Evolutionary conservation across 2,113 vertebrate genomes (phyloP).

Genomic region (Tetrax tetrax): DNA sequence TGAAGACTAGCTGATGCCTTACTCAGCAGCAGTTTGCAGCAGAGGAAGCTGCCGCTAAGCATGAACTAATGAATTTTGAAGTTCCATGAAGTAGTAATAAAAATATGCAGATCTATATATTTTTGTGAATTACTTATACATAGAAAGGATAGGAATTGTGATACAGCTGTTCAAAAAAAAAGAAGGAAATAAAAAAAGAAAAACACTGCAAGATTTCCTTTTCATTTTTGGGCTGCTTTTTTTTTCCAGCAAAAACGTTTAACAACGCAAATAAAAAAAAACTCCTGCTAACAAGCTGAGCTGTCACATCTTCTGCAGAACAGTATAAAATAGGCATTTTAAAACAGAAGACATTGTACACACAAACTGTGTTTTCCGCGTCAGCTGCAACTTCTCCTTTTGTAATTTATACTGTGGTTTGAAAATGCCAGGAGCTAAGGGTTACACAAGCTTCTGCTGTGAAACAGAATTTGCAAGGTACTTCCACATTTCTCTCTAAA

Average conservation of each 20-base stretch:
- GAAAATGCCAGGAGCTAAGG: slow-evolving; percentile 19
- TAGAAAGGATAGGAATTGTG: neutral
- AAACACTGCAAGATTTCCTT: neutral
- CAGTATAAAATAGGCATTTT: slow-evolving; percentile 14
- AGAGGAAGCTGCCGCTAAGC: neutral
- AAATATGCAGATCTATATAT: neutral
- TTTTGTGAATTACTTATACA: neutral
- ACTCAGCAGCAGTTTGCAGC: neutral
- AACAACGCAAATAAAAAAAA: neutral
- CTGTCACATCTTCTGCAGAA: neutral
- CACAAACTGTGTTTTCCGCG: slow-evolving; percentile 35
- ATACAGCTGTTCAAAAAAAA: neutral
- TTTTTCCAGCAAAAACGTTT: neutral
- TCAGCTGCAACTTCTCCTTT: slow-evolving; percentile 25
- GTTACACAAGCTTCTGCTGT: slow-evolving; percentile 1
- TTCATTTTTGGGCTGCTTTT: neutral
- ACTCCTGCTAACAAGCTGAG: slow-evolving; percentile 1
- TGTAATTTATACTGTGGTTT: slow-evolving; percentile 25
- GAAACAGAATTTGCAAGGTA: slow-evolving; percentile 1
- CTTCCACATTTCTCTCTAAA: slow-evolving; percentile 32
- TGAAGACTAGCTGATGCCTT: neutral
- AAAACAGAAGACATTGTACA: neutral
- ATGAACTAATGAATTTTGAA: slow-evolving; percentile 1
- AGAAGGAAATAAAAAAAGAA: neutral
- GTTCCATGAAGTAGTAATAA: neutral